These are phyloP conservation scores for Megathymus violae DNA, from an alignment of 1,140 invertebrate genomes.

Conservation along the genomic window DNA sequence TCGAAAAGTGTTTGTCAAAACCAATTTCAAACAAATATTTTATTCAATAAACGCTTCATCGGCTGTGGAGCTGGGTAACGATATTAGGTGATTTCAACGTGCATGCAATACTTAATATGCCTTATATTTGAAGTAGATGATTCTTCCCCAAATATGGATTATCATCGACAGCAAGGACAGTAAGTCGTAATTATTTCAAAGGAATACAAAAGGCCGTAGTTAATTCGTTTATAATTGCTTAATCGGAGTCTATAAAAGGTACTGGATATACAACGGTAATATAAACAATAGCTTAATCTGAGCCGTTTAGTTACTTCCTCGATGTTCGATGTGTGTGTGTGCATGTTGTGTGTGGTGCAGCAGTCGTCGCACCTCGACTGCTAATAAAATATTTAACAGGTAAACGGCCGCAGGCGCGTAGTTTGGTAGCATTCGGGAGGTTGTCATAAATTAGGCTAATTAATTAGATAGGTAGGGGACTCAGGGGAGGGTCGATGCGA, in stretches of 20 bases:
- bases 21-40: too few species aligned
- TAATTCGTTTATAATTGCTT: slow-evolving; percentile 2
- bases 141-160: too few species aligned
- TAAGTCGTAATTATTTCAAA: too few species aligned
- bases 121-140: too few species aligned
- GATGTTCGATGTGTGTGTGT: neutral
- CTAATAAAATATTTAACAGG: slow-evolving; percentile 12
- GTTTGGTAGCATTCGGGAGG: slow-evolving; percentile 15
- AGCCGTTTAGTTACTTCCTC: slow-evolving; percentile 13
- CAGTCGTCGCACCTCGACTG: neutral
- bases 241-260: neutral
- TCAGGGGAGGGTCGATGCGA: too few species aligned
- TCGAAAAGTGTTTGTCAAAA: too few species aligned
- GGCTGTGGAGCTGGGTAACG: too few species aligned
- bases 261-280: slow-evolving; percentile 2
- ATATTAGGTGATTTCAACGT: too few species aligned
- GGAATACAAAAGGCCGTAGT: neutral
- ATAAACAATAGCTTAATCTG: slow-evolving; percentile 22
- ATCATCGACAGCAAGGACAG: too few species aligned
- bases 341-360: too few species aligned
- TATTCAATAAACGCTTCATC: too few species aligned
- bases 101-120: too few species aligned
- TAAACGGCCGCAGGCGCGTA: slow-evolving; percentile 6
- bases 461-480: slow-evolving; percentile 40
- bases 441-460: slow-evolving; percentile 49